Base-by-base conservation (phyloP, 2,888 invertebrate species). In the Hydroisotoma schaefferi region DNA sequence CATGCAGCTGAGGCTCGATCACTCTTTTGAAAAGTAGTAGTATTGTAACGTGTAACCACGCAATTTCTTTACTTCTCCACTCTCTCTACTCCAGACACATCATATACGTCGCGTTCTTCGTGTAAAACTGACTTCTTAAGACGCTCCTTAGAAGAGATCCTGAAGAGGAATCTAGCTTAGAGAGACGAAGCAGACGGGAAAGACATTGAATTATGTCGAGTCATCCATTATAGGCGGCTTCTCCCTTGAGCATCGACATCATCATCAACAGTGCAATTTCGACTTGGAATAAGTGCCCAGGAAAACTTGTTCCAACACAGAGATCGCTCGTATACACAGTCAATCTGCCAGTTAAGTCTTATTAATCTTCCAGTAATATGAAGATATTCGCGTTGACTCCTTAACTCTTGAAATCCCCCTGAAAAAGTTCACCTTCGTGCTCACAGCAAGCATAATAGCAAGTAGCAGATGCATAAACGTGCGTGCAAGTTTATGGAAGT, bases 181-280 rank as follows among this genome's bases (percentile, higher is more conserved):
- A 57, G 56, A 47, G 28, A 38, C 23, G 44, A 56, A 54, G 54
- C 56, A 55, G 47, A 57, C 55, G 59, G 53, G 49, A 40, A 65
- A 67, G 69, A 69, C 69, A 69, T 46, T 67, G 67, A 69, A 67
- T 69, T 63, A 69, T 69, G 67, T 65, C 59, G 60, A 69, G 64
- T 69, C 69, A 69, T 69, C 69, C 61, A 67, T 69, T 65, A 67
- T 57, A 56, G 56, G 52, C 64, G 57, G 57, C 59, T 58, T 57
- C 52, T 47, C 43, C 33, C 47, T 37, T 47, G 43, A 52, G 29
- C 49, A 47, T 40, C 40, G 40, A 40, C 40, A 40, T 40, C 40
- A 55, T 57, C 56, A 49, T 48, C 56, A 52, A 15, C n/a, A 5
- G 15, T 40, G 40, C 40, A 40, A 40, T 40, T 40, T 40, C 40